phyloP scores from a whole-genome alignment of 2,113 vertebrate genomes.

The Cinclus cinclus region DNA sequence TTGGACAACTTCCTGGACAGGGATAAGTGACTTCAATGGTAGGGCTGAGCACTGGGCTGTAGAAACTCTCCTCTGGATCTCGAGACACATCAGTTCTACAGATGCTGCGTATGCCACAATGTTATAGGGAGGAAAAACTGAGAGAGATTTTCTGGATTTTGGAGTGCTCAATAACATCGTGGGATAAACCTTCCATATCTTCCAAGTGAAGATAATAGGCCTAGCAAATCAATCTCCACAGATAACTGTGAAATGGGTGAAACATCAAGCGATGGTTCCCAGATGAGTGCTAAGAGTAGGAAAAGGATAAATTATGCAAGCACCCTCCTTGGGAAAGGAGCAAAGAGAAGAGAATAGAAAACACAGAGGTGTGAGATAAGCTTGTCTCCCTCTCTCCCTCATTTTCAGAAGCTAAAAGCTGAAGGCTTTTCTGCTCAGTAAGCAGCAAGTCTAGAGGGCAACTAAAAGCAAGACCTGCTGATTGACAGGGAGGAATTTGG shows the following conservation, averaged over 20 bases:
- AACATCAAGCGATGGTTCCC: conserved; percentile 6
- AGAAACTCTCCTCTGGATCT: neutral
- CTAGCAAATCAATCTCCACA: conserved; percentile 20
- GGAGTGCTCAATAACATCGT: neutral
- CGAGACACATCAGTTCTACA: neutral
- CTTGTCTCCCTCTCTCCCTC: neutral
- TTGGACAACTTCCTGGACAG: neutral
- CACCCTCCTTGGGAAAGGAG: neutral
- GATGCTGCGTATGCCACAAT: neutral
- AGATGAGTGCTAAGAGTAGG: neutral
- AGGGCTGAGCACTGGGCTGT: neutral
- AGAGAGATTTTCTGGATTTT: neutral
- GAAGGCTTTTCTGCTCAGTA: neutral
- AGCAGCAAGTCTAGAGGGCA: neutral
- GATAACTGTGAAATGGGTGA: conserved; percentile 25
- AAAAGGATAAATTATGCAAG: conserved; percentile 10
- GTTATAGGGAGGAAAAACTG: neutral
- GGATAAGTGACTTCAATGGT: neutral
- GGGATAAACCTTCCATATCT: neutral
- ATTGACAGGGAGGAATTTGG: neutral
- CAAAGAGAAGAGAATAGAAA: neutral
- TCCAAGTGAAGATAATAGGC: conserved; percentile 30
- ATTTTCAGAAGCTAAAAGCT: neutral
- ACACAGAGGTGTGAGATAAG: conserved; percentile 4
- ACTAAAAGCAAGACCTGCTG: neutral